Percentiles rank a stretch among this genome's conserved stretches.
Conservation (phyloP, 2,113 vertebrate species). For the Pedetes capensis region DNA sequence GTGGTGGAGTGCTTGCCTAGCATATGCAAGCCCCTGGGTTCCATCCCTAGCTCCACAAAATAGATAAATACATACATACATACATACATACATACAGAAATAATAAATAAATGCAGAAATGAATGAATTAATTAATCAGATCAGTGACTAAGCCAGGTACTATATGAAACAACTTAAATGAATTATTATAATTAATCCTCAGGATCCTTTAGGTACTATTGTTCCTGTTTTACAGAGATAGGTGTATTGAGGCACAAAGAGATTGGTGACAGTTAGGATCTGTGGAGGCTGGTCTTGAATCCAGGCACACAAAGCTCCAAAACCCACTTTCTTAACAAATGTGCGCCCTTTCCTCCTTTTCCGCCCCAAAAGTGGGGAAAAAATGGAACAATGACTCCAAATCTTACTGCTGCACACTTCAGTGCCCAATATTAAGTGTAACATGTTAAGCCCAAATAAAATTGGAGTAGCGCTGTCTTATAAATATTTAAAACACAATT, state of each 20-base stretch:
- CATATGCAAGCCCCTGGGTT: too few relatives aligned
- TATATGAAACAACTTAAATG: background rate
- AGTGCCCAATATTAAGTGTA: background rate
- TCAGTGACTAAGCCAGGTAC: background rate
- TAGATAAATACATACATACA: too few relatives aligned
- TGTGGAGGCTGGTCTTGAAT: background rate
- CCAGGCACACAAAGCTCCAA: background rate
- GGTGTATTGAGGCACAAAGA: background rate
- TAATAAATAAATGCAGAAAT: too few relatives aligned
- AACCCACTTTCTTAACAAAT: background rate
- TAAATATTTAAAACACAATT: background rate
- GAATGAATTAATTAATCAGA: too few relatives aligned
- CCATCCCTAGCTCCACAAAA: too few relatives aligned
- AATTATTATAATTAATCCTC: constrained; percentile 8
- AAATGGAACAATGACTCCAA: background rate
- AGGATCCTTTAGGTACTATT: background rate
- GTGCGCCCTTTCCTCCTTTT: background rate
- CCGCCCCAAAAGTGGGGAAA: background rate
- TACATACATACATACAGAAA: too few relatives aligned
- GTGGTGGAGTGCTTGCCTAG: too few relatives aligned
- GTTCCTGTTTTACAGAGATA: background rate
- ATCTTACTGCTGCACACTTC: background rate
- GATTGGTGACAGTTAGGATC: background rate
- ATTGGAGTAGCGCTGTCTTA: background rate
- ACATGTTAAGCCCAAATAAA: background rate